Base-by-base conservation (phyloP, 2,888 invertebrate genomes). In the Athalia circularis region DNA sequence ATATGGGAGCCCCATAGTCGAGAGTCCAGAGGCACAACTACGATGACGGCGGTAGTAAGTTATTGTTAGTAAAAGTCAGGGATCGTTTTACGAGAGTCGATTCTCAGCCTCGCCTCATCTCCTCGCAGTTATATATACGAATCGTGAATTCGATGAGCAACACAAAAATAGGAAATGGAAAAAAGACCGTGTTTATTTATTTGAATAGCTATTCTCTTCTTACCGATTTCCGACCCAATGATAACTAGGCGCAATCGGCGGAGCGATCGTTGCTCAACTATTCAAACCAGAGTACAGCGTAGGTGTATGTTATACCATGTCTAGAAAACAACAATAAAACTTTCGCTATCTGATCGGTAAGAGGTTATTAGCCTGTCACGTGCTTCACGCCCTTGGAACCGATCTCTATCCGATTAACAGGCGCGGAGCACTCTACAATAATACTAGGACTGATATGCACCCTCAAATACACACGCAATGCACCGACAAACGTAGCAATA, bases 311-410 rank as follows among this genome's bases (percentile, higher is more conserved):
- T 29, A n/a, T n/a, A 29, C 29, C 29, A 29, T 29, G 29, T 29
- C 29, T 29, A 62, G 65, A 80, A 75, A 78, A 78, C 72, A 81
- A 68, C 82, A 81, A 82, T 84, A 82, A 85, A 82, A 82, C 77
- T 79, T 72, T 72, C 77, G 81, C 81, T 84, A 83, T 83, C 83
- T 78, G 80, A 83, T 82, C 82, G 81, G 78, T 74, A 79, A 3
- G 83, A 84, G 83, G 83, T 85, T 86, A 86, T 86, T 86, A 86
- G 84, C 85, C 84, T 85, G 83, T 85, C 84, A 81, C 81, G 74
- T 47, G 74, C 64, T 79, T 83, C 82, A 80, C 81, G 80, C 80
- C 77, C 80, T 80, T 75, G 75, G 62, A 62, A 78, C 74, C 62
- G 75, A 70, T 79, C 78, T 74, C 72, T 72, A 72, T 62, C 50